These are phyloP conservation scores for Diploscapter pachys DNA, from an alignment of 1,140 invertebrate species.

Conservation along the genomic window DNA sequence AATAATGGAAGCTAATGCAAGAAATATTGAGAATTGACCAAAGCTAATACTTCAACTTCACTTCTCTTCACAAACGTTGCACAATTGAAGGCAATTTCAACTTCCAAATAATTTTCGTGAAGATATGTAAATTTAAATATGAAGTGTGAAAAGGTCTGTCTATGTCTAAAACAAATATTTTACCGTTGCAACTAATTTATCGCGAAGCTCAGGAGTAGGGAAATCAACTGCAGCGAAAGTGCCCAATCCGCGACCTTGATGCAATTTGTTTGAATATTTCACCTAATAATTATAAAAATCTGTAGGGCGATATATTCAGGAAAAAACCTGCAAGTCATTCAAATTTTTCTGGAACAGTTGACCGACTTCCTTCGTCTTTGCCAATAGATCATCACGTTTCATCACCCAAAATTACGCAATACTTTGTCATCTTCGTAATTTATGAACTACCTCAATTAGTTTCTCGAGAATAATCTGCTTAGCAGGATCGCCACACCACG, in stretches of 20 bases:
- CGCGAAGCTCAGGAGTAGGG: conserved; percentile 68
- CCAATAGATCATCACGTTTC: conserved; percentile 75
- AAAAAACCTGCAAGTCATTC: conserved; percentile 60
- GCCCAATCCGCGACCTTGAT: conserved; percentile 72
- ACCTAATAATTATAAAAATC: conserved; percentile 11
- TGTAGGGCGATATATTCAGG: too few species aligned
- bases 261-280: conserved; percentile 12
- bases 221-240: conserved; percentile 85
- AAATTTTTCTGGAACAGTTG: conserved; percentile 74
- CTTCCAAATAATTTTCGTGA: not conserved
- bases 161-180: too few species aligned
- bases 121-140: not conserved
- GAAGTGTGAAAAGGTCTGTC: too few species aligned
- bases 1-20: too few species aligned
- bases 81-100: too few species aligned
- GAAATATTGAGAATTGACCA: too few species aligned
- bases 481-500: conserved; percentile 97
- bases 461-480: conserved; percentile 84
- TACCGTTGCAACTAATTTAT: conserved; percentile 70
- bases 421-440: too few species aligned
- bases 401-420: too few species aligned
- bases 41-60: too few species aligned
- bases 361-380: conserved; percentile 74
- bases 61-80: too few species aligned
- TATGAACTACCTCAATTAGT: conserved; percentile 75